phyloP scores from a whole-genome alignment of 2,797 vertebrate species.

The Micrastur ruficollis region DNA sequence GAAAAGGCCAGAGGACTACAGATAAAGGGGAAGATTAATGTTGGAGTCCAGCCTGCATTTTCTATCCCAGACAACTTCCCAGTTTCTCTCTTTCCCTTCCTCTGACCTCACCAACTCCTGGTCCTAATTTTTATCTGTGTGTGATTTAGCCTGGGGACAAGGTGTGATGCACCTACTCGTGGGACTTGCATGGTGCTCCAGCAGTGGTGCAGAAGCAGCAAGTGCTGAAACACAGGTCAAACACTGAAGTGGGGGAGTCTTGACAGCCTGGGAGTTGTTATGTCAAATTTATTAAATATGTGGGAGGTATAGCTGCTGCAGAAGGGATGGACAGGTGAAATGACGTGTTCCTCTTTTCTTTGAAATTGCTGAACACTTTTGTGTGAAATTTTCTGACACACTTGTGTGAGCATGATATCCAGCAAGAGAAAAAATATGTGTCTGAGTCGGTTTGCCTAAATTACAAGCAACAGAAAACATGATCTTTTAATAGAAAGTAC shows the following conservation, averaged over 20 bases:
- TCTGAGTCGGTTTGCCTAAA: not conserved
- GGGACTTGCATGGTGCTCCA: rapidly evolving
- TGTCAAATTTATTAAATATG: not conserved
- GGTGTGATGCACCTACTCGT: no score
- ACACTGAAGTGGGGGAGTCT: not conserved
- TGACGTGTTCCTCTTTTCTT: not conserved
- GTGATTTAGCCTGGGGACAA: not conserved
- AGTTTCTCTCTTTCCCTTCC: not conserved
- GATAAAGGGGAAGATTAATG: not conserved
- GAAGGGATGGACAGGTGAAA: not conserved
- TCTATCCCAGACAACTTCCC: not conserved
- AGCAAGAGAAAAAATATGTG: not conserved
- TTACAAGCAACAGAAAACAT: not conserved
- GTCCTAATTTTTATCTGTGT: not conserved
- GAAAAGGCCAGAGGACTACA: not conserved
- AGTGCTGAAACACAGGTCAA: not conserved
- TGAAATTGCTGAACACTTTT: not conserved
- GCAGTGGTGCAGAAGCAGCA: rapidly evolving
- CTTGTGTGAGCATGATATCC: not conserved
- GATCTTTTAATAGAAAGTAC: not conserved
- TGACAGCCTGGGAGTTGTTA: not conserved
- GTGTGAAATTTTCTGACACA: not conserved
- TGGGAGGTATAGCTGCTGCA: not conserved
- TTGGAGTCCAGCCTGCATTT: not conserved
- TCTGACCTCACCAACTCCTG: rapidly evolving